Percentiles rank a stretch among this genome's conserved stretches.
Conservation (phyloP, 2,113 vertebrate species). For the Pterophyllum scalare region DNA sequence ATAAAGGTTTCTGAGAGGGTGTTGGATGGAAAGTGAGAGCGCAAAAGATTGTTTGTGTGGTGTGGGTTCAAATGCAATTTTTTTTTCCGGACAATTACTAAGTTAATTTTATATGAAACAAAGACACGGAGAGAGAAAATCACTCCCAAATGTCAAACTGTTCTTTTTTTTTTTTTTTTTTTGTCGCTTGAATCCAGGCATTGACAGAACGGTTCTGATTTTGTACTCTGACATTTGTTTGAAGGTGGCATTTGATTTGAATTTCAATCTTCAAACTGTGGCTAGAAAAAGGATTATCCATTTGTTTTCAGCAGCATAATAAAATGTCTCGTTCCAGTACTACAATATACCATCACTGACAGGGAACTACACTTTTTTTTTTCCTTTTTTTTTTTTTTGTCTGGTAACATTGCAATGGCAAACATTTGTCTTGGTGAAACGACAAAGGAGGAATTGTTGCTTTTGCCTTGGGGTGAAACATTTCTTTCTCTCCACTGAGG, state of each 20-base stretch:
- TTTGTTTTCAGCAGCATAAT: conserved; percentile 53
- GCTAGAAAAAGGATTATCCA: conserved; percentile 47
- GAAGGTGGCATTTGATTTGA: conserved; percentile 75
- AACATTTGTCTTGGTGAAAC: conserved; percentile 64
- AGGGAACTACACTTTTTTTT: conserved; percentile 33
- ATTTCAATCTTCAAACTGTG: conserved; percentile 61
- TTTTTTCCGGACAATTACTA: conserved; percentile 21
- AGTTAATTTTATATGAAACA: conserved; percentile 51
- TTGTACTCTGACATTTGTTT: conserved; percentile 69
- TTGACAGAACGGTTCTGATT: conserved; percentile 64
- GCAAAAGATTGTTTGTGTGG: neutral
- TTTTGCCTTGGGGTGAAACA: conserved; percentile 62
- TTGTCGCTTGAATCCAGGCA: conserved; percentile 33
- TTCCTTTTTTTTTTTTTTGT: neutral
- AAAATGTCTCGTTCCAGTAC: conserved; percentile 52
- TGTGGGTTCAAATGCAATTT: conserved; percentile 26
- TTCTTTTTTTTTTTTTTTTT: conserved; percentile 14
- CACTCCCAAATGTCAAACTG: conserved; percentile 69
- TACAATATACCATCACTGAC: conserved; percentile 54
- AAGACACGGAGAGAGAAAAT: conserved; percentile 54
- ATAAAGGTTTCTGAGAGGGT: conserved; percentile 36
- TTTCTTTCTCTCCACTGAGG: conserved; percentile 45
- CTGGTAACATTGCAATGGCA: conserved; percentile 42
- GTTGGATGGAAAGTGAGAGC: conserved; percentile 26
- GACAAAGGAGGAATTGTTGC: conserved; percentile 66